Percentiles rank a stretch among this genome's conserved stretches.
These are phyloP conservation scores for Tillus elongatus DNA, from an alignment of 2,888 invertebrate genomes.

Conservation along the genomic window DNA sequence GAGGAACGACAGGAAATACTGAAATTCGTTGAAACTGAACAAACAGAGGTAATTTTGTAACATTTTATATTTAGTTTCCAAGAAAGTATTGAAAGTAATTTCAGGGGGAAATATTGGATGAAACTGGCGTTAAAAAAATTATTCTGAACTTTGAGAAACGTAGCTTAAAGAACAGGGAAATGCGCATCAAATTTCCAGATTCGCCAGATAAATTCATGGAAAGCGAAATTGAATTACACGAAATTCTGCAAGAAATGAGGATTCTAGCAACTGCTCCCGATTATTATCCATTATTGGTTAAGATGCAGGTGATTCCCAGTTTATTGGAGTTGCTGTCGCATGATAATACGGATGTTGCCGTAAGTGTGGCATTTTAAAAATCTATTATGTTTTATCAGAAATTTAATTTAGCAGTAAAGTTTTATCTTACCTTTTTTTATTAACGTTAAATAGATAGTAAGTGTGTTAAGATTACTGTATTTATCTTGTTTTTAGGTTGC, in stretches of 20 bases:
- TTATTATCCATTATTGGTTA: conserved; percentile 83
- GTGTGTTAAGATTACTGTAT: too few relatives aligned
- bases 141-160: conserved; percentile 91
- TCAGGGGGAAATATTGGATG: conserved; percentile 80
- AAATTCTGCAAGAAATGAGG: conserved; percentile 79
- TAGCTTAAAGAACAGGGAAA: conserved; percentile 88
- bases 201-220: conserved; percentile 97
- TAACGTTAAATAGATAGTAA: too few relatives aligned
- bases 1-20: conserved; percentile 73
- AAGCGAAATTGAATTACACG: conserved; percentile 73
- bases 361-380: conserved; percentile 25
- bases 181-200: conserved; percentile 97
- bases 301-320: conserved; percentile 80
- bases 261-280: conserved; percentile 92
- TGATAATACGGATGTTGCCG: conserved; percentile 84
- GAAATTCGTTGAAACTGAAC: conserved; percentile 75
- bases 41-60: conserved; percentile 51
- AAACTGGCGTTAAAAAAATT: conserved; percentile 76
- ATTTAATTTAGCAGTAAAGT: not conserved
- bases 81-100: conserved; percentile 25
- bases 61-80: not conserved
- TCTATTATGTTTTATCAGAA: conserved; percentile 5
- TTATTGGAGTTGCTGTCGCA: conserved; percentile 88
- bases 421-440: too few relatives aligned
- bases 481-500: conserved; percentile 35